Conservation (phyloP, 1,140 invertebrate species). For the Bathynomus jamesi region DNA sequence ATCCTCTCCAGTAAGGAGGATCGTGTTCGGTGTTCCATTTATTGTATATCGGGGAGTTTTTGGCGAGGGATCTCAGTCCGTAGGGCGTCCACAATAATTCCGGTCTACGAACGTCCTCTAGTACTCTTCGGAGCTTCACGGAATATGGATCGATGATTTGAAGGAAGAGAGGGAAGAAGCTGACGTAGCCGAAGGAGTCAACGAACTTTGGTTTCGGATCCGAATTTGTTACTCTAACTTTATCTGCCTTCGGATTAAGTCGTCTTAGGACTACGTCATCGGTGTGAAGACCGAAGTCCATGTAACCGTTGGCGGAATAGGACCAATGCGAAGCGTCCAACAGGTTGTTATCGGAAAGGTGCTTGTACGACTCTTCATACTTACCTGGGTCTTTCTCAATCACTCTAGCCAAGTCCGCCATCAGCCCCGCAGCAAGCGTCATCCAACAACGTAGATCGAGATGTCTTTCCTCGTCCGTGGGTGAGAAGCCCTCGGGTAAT, state of each 20-base stretch:
- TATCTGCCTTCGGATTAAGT: slow-evolving; percentile 50
- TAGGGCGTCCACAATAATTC: slow-evolving; percentile 83
- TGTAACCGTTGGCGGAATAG: slow-evolving; percentile 60
- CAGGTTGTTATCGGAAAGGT: slow-evolving; percentile 66
- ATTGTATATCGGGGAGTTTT: slow-evolving; percentile 78
- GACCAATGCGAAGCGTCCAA: slow-evolving; percentile 85
- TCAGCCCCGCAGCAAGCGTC: slow-evolving; percentile 70
- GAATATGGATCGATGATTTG: slow-evolving; percentile 76
- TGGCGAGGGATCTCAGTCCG: slow-evolving; percentile 84
- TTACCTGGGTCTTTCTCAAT: slow-evolving; percentile 56
- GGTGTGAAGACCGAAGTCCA: slow-evolving; percentile 87
- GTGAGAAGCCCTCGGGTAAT: slow-evolving; percentile 94
- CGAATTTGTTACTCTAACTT: slow-evolving; percentile 57
- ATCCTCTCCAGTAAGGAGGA: slow-evolving; percentile 95
- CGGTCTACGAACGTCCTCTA: slow-evolving; percentile 68
- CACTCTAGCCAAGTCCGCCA: slow-evolving; percentile 65
- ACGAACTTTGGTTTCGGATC: slow-evolving; percentile 69
- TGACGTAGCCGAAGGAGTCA: slow-evolving; percentile 88
- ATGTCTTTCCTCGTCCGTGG: slow-evolving; percentile 84
- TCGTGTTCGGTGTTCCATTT: slow-evolving; percentile 96
- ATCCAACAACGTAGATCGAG: slow-evolving; percentile 97
- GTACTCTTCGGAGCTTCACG: slow-evolving; percentile 66
- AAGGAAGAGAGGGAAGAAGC: slow-evolving; percentile 88
- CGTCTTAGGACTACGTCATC: slow-evolving; percentile 65
- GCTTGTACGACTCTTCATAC: slow-evolving; percentile 61